Evolutionary conservation across 2,113 vertebrate species (phyloP), one percentile per base, ranked within the genome.

Genomic region (Atherinomorus stipes): DNA sequence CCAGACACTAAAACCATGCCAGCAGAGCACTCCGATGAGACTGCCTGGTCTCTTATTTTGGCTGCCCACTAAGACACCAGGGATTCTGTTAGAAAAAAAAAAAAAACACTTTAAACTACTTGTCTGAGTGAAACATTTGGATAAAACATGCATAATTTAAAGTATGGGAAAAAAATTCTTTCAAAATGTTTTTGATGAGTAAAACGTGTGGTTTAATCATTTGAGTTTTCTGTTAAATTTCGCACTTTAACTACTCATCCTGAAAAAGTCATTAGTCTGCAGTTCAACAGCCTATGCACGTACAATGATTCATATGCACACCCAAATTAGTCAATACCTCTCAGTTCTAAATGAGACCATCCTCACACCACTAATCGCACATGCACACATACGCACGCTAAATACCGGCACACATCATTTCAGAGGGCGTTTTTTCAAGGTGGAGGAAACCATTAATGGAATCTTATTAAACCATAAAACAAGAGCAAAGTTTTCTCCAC

Each of bases 391-490:
- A 53, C 34, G 45, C 23, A 64, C 25, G 47, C 60, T n/a, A 47
- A 47, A 59, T 42, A 54, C 21, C 8, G 15, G 25, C 47, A 63
- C 71, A 77, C 70, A 34, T 11, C 47, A 67, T 84, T 80, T 75
- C 60, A 80, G 38, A 53, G 25, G 49, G 63, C 51, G 72, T 83
- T 87, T 81, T 85, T 53, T 83, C 76, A 88, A 91, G 82, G 77
- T 84, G 76, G 84, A 80, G 86, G 74, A 85, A 81, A 70, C 57
- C 81, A 72, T 90, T 87, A 92, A 77, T 73, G 70, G 80, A 90
- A 87, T 87, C 79, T 80, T 84, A 90, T 90, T 86, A 89, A 89
- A 88, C 74, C 84, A 88, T 79, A 91, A 91, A 91, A 86, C 71
- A 85, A 73, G 72, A 88, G 75, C 13, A 5, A 82, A 74, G 76